Percentiles rank a stretch among this genome's conserved stretches.
phyloP scores from a whole-genome alignment of 2,113 vertebrate genomes.

The Myiozetetes cayanensis region DNA sequence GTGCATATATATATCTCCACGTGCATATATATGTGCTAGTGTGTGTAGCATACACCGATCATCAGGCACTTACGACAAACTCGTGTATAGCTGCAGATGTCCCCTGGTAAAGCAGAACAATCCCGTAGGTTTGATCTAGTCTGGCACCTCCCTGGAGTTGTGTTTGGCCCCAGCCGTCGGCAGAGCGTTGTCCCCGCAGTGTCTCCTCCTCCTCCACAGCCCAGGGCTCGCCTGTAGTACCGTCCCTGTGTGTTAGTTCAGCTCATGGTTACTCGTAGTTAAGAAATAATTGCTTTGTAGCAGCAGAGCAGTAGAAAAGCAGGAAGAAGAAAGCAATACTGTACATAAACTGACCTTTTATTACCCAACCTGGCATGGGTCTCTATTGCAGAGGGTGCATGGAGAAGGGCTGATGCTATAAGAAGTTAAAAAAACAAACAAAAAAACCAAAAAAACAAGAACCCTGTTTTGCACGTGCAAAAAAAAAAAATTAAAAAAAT shows the following conservation, averaged over 20 bases:
- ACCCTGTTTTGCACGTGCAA: slow-evolving; percentile 83
- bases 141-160: slow-evolving; percentile 87
- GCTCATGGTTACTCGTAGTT: slow-evolving; percentile 77
- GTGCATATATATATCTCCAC: slow-evolving; percentile 74
- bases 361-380: slow-evolving; percentile 80
- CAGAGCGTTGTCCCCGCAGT: not conserved
- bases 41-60: slow-evolving; percentile 75
- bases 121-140: slow-evolving; percentile 83
- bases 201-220: not conserved
- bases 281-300: slow-evolving; percentile 81
- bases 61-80: slow-evolving; percentile 92
- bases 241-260: slow-evolving; percentile 79
- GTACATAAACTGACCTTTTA: slow-evolving; percentile 82
- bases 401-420: slow-evolving; percentile 80
- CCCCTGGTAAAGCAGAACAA: slow-evolving; percentile 75
- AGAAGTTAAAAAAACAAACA: slow-evolving; percentile 13
- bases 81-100: slow-evolving; percentile 76
- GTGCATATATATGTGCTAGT: slow-evolving; percentile 77
- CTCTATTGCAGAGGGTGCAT: slow-evolving; percentile 80
- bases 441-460: not conserved
- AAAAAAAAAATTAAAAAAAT: slow-evolving; percentile 32
- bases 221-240: slow-evolving; percentile 66
- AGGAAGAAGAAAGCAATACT: slow-evolving; percentile 87
- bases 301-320: slow-evolving; percentile 81
- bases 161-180: slow-evolving; percentile 34